A percentile compares a stretch with the other conserved stretches of the same genome.
Conservation (phyloP, 2,888 invertebrate genomes). For the Tetropium fuscum region DNA sequence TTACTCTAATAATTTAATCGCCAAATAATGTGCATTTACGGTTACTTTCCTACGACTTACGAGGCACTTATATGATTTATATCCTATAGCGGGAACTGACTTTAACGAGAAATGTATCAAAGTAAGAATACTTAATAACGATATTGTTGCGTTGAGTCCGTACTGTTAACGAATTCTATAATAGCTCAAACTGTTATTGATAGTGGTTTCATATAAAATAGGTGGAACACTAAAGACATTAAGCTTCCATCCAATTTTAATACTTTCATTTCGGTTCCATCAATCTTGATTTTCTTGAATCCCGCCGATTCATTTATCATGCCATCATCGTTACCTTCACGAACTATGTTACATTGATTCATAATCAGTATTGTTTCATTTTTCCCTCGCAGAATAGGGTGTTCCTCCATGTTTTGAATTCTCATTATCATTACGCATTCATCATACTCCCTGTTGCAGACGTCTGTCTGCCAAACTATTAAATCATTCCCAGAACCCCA, state of each 20-base stretch:
- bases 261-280: slow-evolving; percentile 25
- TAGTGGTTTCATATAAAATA: slow-evolving; percentile 11
- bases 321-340: slow-evolving; percentile 20
- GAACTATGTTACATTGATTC: slow-evolving; percentile 11
- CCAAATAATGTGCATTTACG: too few species aligned
- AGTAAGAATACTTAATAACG: too few species aligned
- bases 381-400: slow-evolving; percentile 1
- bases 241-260: slow-evolving; percentile 26
- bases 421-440: slow-evolving; percentile 15
- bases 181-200: slow-evolving; percentile 3
- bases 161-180: neutral
- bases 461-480: too few species aligned
- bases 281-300: slow-evolving; percentile 31
- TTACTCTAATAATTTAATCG: too few species aligned
- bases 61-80: too few species aligned
- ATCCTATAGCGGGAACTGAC: too few species aligned
- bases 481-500: too few species aligned
- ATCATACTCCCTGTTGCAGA: slow-evolving; percentile 5
- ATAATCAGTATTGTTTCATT: slow-evolving; percentile 22
- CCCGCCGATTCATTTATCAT: slow-evolving; percentile 20
- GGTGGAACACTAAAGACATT: slow-evolving; percentile 17
- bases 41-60: too few species aligned
- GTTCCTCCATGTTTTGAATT: slow-evolving; percentile 9
- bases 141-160: neutral
- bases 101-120: too few species aligned